Conservation (phyloP, 2,888 invertebrate genomes). For the Pheosia tremula region DNA sequence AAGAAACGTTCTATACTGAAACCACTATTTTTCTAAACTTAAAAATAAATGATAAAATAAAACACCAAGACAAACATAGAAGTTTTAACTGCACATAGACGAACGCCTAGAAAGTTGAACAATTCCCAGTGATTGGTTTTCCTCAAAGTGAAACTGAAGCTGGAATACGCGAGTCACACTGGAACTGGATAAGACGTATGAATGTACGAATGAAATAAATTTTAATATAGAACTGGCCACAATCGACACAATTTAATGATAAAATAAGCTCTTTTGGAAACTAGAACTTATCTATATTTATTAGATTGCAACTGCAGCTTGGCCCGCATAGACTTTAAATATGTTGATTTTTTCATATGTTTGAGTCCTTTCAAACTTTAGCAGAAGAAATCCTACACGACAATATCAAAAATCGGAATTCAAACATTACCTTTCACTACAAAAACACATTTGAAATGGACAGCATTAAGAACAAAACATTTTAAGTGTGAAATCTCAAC, state of each 20-base stretch:
- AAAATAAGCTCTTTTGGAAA: neutral
- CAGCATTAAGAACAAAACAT: neutral
- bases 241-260: too few species aligned
- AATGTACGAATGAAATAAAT: neutral
- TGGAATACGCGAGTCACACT: neutral
- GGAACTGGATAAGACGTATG: neutral
- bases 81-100: neutral
- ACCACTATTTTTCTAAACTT: neutral
- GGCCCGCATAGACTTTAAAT: too few species aligned
- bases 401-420: neutral
- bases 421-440: neutral
- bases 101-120: conserved; percentile 9
- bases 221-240: too few species aligned
- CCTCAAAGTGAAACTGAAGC: conserved; percentile 16
- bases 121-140: conserved; percentile 21
- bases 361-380: neutral
- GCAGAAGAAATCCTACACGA: neutral
- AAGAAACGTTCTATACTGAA: neutral
- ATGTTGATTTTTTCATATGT: too few species aligned
- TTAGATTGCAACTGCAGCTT: neutral
- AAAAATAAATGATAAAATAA: neutral
- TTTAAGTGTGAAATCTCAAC: neutral
- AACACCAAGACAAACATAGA: conserved; percentile 1
- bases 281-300: neutral
- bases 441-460: neutral